Evolutionary conservation across 2,113 vertebrate genomes (phyloP), one percentile per base, ranked within the genome.

Genomic region (Campylomormyrus numenius): DNA sequence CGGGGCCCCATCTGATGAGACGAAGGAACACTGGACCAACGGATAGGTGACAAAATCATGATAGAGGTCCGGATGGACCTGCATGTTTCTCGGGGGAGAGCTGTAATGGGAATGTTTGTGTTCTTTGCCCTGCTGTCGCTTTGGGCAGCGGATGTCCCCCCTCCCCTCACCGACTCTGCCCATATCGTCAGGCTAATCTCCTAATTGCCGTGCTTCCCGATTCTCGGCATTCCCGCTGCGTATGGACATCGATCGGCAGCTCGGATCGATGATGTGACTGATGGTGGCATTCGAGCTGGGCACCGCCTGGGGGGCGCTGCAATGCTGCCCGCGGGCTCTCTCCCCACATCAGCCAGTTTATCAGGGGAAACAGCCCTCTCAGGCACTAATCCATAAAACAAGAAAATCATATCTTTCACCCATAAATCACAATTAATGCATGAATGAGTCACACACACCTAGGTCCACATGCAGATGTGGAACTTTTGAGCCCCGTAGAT

Each of bases 181-280:
- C 48, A 53, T 13, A 84, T 80, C 24, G 53, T 90, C 87, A 42
- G 27, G 70, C 89, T 42, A 56, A 70, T 49, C 48, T 90, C 66
- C 88, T 87, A 90, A 90, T 86, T 90, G 52, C 90, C 48, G 42
- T 11, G 11, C 31, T 35, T 80, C 62, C 66, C 50, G 15, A 48
- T 66, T 19, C 89, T 35, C 52, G 4, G 24, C 49, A 6, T 53
- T 45, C 70, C 49, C 13, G 42, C 85, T 52, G 88, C n/a, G 0
- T 45, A 49, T 45, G 27, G 27, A 48, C 48, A 88, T 89, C 86
- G 90, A 89, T 92, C 80, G 86, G 17, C 11, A 45, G 46, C 39
- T 62, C 8, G 21, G 90, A 88, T 90, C 87, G 80, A 91, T 62
- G 80, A n/a, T 87, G 35, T 70, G 56, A 91, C 90, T 66, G 90